These are phyloP conservation scores for Marcusenius ussheri DNA, from an alignment of 2,113 vertebrate species.

Conservation along the genomic window DNA sequence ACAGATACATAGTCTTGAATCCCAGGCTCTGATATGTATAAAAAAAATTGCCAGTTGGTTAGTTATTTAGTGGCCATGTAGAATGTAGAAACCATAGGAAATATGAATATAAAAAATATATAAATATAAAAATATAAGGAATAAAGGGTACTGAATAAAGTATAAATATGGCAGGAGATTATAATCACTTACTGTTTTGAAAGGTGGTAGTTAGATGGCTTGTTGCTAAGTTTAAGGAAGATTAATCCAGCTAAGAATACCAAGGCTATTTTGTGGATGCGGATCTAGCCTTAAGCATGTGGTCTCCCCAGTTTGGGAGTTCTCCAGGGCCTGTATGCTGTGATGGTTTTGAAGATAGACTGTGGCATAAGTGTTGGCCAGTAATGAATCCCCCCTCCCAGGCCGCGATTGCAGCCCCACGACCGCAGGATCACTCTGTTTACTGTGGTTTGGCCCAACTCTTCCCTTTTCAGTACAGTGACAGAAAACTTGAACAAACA, in stretches of 20 bases:
- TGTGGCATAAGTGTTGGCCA: conserved; percentile 10
- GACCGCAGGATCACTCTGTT: conserved; percentile 43
- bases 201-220: neutral
- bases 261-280: conserved; percentile 30
- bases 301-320: conserved; percentile 28
- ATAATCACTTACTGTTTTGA: neutral
- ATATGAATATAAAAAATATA: too few species aligned
- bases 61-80: neutral
- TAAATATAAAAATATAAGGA: neutral
- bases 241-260: neutral
- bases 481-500: conserved; percentile 43
- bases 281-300: conserved; percentile 43
- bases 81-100: neutral
- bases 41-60: neutral
- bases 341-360: conserved; percentile 30
- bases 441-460: conserved; percentile 51
- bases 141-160: neutral
- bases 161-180: neutral
- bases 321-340: conserved; percentile 32
- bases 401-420: conserved; percentile 46
- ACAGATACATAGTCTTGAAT: neutral
- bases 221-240: neutral
- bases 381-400: conserved; percentile 38
- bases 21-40: neutral
- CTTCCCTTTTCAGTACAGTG: conserved; percentile 42